Conservation (phyloP, 2,888 invertebrate genomes). For the Eristalinus sepulchralis region DNA sequence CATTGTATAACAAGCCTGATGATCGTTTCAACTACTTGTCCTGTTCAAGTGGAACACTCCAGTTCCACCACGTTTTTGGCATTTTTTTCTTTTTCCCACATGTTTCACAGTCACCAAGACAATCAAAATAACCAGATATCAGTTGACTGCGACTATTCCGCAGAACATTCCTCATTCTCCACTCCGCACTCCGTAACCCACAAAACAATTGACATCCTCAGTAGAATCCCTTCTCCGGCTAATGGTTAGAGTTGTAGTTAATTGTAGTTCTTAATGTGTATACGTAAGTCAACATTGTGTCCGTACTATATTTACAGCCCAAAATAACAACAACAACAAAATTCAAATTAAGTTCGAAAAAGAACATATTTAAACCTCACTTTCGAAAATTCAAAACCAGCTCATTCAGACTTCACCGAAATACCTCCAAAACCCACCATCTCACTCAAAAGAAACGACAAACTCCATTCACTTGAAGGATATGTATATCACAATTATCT, state of each 20-base stretch:
- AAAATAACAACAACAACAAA: constrained; percentile 33
- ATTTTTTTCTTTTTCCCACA: no score
- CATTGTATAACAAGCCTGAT: no score
- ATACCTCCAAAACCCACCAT: constrained; percentile 14
- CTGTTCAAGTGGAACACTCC: no score
- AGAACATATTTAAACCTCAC: constrained; percentile 26
- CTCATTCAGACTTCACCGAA: constrained; percentile 21
- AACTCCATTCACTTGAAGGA: not conserved
- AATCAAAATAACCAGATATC: no score
- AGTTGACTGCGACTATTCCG: no score
- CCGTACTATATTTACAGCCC: constrained; percentile 38
- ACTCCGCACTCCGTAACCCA: no score
- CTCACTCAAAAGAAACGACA: constrained; percentile 9
- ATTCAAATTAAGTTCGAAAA: constrained; percentile 6
- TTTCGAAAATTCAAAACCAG: constrained; percentile 14
- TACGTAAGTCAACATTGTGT: constrained; percentile 22
- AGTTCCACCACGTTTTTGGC: no score
- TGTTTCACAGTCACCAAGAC: no score
- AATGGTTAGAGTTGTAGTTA: not conserved
- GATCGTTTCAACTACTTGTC: no score
- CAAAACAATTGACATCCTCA: not conserved
- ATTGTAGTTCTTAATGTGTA: constrained; percentile 13
- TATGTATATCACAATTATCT: not conserved
- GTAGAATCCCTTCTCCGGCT: not conserved
- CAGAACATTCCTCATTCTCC: no score